Percentiles rank a stretch among this genome's conserved stretches.
phyloP scores from a whole-genome alignment of 2,888 invertebrate species.

The Apantesis nais region DNA sequence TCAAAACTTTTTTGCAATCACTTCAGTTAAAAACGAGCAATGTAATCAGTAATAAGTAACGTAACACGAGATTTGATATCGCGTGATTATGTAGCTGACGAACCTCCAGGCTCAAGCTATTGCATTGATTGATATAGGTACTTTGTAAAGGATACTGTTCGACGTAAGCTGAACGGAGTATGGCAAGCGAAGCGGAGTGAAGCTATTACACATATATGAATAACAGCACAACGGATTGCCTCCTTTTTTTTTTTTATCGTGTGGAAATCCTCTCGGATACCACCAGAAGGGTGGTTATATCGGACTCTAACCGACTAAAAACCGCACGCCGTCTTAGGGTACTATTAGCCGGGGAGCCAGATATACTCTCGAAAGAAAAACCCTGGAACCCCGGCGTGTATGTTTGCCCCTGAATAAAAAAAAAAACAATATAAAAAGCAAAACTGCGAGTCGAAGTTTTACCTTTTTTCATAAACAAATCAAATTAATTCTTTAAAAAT shows the following conservation, averaged over 20 bases:
- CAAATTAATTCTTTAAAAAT: not conserved
- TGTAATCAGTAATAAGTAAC: slow-evolving; percentile 12
- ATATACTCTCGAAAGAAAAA: too few species aligned
- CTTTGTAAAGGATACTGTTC: slow-evolving; percentile 7
- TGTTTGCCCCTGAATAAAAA: too few species aligned
- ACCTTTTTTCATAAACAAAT: not conserved
- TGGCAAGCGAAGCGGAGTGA: not conserved
- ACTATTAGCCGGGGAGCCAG: too few species aligned
- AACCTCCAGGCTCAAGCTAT: slow-evolving; percentile 16
- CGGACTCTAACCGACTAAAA: too few species aligned
- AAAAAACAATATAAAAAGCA: too few species aligned
- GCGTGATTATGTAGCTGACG: slow-evolving; percentile 15
- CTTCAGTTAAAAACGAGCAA: slow-evolving; percentile 10
- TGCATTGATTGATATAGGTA: slow-evolving; percentile 20
- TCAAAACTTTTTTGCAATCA: not conserved
- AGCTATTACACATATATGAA: not conserved
- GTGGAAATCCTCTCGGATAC: too few species aligned
- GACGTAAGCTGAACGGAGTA: not conserved
- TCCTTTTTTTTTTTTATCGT: too few species aligned
- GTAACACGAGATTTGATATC: slow-evolving; percentile 17
- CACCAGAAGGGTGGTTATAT: too few species aligned
- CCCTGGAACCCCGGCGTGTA: too few species aligned
- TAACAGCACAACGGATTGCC: not conserved
- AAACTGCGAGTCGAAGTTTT: not conserved
- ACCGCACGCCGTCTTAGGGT: too few species aligned